Percentiles rank a stretch among this genome's conserved stretches.
phyloP scores from a whole-genome alignment of 1,140 invertebrate genomes.

The Drosophila azteca region DNA sequence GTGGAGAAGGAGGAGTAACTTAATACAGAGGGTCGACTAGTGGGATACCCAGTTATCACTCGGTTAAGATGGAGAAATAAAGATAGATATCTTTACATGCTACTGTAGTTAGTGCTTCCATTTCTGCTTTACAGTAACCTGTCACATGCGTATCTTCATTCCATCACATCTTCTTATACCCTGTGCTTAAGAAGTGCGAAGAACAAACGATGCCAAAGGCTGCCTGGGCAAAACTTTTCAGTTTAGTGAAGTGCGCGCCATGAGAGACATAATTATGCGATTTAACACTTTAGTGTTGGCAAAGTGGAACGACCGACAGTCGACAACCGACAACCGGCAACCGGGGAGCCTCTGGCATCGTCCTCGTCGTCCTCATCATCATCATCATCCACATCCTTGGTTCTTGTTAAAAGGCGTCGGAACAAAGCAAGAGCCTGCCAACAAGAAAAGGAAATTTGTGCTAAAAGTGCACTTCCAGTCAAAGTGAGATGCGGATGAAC shows the following conservation, averaged over 20 bases:
- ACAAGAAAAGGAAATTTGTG: constrained; percentile 78
- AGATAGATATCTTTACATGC: no score
- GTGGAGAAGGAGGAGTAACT: constrained; percentile 6
- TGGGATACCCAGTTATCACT: constrained; percentile 1
- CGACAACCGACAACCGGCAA: not conserved
- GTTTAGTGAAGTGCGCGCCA: constrained; percentile 78
- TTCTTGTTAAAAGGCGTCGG: constrained; percentile 13
- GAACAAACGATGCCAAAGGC: constrained; percentile 54
- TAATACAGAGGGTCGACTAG: constrained; percentile 9
- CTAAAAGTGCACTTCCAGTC: constrained; percentile 75
- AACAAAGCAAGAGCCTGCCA: constrained; percentile 68
- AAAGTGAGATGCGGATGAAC: constrained; percentile 58
- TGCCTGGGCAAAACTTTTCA: constrained; percentile 53
- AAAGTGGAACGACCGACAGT: constrained; percentile 62
- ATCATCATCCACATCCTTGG: constrained; percentile 42
- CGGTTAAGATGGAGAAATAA: not conserved
- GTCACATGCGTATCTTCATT: no score
- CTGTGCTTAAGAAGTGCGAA: constrained; percentile 12
- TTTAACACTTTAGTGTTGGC: constrained; percentile 76
- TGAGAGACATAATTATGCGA: constrained; percentile 81
- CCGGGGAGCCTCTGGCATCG: constrained; percentile 6
- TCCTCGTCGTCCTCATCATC: not conserved
- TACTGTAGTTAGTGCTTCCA: no score
- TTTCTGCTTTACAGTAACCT: no score
- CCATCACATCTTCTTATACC: no score